phyloP scores from a whole-genome alignment of 2,888 invertebrate genomes.

The Spialia ferax region DNA sequence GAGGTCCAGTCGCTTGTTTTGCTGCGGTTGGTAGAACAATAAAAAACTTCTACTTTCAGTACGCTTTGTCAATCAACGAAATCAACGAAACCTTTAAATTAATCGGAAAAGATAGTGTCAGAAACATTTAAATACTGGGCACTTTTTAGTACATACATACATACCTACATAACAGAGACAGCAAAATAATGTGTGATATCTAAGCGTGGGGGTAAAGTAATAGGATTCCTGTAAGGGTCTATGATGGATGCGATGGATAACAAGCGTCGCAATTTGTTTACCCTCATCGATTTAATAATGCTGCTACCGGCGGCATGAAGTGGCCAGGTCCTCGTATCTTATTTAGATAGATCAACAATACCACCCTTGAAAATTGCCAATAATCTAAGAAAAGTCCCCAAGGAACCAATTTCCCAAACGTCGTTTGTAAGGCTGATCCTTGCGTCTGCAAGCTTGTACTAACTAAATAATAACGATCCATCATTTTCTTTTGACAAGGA shows the following conservation, averaged over 20 bases:
- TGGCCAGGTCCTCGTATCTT: slow-evolving; percentile 70
- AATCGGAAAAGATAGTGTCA: not conserved
- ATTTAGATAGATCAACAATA: slow-evolving; percentile 80
- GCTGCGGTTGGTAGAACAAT: too few relatives aligned
- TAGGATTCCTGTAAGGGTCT: slow-evolving; percentile 73
- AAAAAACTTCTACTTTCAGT: too few relatives aligned
- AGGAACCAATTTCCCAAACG: slow-evolving; percentile 79
- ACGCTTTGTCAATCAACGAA: too few relatives aligned
- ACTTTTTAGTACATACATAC: too few relatives aligned
- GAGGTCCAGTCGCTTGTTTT: too few relatives aligned
- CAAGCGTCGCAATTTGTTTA: slow-evolving; percentile 86
- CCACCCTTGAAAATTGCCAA: slow-evolving; percentile 70
- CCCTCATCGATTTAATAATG: slow-evolving; percentile 77
- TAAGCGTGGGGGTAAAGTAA: slow-evolving; percentile 53
- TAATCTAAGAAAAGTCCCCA: slow-evolving; percentile 79
- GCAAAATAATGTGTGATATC: slow-evolving; percentile 13
- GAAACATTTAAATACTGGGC: too few relatives aligned
- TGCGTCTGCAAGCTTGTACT: slow-evolving; percentile 46
- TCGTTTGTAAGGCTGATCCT: slow-evolving; percentile 58
- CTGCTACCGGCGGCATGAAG: slow-evolving; percentile 61
- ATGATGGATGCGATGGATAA: slow-evolving; percentile 85
- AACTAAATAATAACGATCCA: slow-evolving; percentile 65
- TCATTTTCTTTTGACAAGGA: slow-evolving; percentile 49
- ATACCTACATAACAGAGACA: slow-evolving; percentile 2
- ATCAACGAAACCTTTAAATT: not conserved